phyloP scores from a whole-genome alignment of 2,888 invertebrate species.

The Blastobasis lacticolella region DNA sequence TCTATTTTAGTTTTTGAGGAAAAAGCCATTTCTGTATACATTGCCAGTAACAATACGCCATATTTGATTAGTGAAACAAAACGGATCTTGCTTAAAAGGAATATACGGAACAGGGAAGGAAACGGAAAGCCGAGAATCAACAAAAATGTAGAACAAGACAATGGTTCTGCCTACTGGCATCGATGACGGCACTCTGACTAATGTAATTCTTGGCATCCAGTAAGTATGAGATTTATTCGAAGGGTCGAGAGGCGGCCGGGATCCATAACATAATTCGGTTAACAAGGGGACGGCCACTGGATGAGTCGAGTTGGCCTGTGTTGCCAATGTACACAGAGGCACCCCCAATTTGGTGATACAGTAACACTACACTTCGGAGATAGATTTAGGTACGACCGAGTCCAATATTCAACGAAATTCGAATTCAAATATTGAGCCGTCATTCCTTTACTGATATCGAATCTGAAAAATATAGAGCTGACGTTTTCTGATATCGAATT shows the following conservation, averaged over 20 bases:
- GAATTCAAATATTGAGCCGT: no score
- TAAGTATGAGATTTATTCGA: conserved; percentile 48
- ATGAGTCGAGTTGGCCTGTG: neutral
- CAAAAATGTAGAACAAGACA: conserved; percentile 3
- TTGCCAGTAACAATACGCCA: no score
- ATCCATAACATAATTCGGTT: conserved; percentile 51
- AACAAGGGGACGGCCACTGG: conserved; percentile 36
- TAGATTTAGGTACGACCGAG: neutral
- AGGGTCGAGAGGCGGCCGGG: conserved; percentile 53
- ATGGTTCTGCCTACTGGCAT: conserved; percentile 3
- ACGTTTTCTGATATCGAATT: no score
- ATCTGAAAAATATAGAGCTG: no score
- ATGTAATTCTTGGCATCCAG: conserved; percentile 28
- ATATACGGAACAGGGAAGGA: neutral
- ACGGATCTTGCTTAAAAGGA: no score
- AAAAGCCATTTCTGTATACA: no score
- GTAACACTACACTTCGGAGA: no score
- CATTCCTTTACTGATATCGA: no score
- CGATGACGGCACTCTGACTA: conserved; percentile 3
- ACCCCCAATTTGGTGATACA: no score
- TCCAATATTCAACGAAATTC: no score
- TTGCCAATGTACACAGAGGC: neutral
- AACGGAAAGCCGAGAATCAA: neutral
- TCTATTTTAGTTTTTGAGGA: no score
- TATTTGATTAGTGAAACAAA: no score